Conservation (phyloP, 2,113 vertebrate species). For the Gnathonemus longibarbis region DNA sequence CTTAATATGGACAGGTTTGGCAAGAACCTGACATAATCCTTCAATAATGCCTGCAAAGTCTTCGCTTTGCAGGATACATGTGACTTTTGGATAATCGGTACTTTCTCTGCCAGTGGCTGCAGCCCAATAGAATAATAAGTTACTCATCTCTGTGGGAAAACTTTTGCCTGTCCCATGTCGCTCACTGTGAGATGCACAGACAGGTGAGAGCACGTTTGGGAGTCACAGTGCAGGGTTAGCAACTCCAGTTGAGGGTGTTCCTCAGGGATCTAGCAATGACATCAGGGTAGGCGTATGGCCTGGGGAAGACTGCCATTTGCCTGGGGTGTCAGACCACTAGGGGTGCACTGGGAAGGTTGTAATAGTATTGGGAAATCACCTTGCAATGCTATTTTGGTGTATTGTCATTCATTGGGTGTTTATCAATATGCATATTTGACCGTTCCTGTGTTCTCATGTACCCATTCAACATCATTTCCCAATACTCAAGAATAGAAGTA, state of each 20-base stretch:
- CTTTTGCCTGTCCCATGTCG: not conserved
- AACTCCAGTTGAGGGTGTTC: not conserved
- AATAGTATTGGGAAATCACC: not conserved
- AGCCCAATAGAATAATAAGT: not conserved
- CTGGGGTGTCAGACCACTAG: not conserved
- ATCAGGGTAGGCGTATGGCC: not conserved
- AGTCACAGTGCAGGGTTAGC: not conserved
- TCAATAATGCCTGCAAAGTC: not conserved
- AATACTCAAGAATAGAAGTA: not conserved
- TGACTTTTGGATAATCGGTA: not conserved
- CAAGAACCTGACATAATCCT: not conserved
- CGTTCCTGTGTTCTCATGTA: not conserved
- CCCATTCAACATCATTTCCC: not conserved
- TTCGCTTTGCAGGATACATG: not conserved
- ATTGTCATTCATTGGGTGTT: not conserved
- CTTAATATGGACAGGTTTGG: not conserved
- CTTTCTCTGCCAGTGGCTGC: not conserved
- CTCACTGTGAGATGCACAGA: not conserved
- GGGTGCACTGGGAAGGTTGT: not conserved
- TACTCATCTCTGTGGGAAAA: not conserved
- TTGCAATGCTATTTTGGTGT: not conserved
- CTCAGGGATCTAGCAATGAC: not conserved
- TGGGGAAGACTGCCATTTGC: not conserved
- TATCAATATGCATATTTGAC: not conserved
- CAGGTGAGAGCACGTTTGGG: not conserved